phyloP scores from a whole-genome alignment of 2,888 invertebrate genomes.

The Acronicta aceris region DNA sequence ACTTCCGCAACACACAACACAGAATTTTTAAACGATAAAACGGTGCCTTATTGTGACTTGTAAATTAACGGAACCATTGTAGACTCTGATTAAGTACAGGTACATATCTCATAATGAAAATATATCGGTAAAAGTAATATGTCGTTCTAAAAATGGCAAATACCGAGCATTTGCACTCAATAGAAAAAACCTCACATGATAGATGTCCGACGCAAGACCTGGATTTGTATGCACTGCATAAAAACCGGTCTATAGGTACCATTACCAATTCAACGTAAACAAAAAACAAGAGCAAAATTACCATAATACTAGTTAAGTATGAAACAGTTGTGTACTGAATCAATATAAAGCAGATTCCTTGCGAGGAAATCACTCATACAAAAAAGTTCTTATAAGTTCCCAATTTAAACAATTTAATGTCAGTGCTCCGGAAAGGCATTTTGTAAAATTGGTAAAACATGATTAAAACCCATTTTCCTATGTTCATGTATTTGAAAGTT shows the following conservation, averaged over 20 bases:
- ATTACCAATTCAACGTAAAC: not conserved
- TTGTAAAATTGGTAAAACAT: too few relatives aligned
- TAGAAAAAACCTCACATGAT: not conserved
- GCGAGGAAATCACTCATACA: not conserved
- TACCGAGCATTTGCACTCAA: not conserved
- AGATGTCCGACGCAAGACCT: not conserved
- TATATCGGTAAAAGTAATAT: not conserved
- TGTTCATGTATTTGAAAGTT: too few relatives aligned
- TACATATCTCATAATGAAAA: too few relatives aligned
- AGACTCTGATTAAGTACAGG: too few relatives aligned
- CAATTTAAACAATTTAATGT: not conserved
- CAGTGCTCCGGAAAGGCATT: not conserved
- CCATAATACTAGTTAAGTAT: not conserved
- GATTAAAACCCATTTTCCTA: too few relatives aligned
- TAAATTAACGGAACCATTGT: too few relatives aligned
- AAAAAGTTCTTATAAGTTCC: not conserved
- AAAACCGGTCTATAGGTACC: conserved; percentile 1
- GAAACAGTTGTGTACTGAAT: not conserved
- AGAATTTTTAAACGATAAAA: too few relatives aligned
- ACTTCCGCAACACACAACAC: too few relatives aligned
- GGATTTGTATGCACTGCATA: not conserved
- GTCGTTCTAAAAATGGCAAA: not conserved
- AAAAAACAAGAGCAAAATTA: conserved; percentile 2
- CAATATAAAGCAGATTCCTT: not conserved
- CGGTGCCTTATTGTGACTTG: too few relatives aligned